Conservation (phyloP, 2,888 invertebrate genomes). For the Nineta flava region DNA sequence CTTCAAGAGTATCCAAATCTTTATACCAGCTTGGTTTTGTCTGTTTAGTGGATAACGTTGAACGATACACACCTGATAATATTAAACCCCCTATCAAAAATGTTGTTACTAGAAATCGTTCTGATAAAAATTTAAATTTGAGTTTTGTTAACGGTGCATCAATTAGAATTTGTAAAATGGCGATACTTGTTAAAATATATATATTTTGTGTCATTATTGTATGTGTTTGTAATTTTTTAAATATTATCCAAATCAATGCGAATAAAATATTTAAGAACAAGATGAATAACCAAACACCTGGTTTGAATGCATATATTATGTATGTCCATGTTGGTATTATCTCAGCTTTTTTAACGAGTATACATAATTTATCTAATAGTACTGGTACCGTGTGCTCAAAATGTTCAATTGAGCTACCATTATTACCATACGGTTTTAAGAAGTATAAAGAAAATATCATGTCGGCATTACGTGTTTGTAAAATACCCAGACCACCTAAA, state of each 20-base stretch:
- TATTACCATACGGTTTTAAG: neutral
- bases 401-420: neutral
- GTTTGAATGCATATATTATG: neutral
- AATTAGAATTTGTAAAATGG: too few species aligned
- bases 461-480: neutral
- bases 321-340: neutral
- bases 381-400: neutral
- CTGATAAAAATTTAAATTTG: neutral
- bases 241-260: too few species aligned
- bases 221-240: too few species aligned
- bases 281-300: neutral
- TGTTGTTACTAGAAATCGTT: neutral
- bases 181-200: too few species aligned
- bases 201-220: too few species aligned
- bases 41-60: neutral
- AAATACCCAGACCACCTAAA: neutral
- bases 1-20: neutral
- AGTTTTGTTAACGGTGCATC: too few species aligned
- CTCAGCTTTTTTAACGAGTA: neutral
- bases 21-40: neutral
- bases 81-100: neutral
- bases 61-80: neutral
- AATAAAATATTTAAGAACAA: too few species aligned
- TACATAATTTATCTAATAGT: neutral
- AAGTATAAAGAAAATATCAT: neutral